These are phyloP conservation scores for Propithecus deckenii DNA, from an alignment of 2,797 vertebrate genomes.

Conservation along the genomic window DNA sequence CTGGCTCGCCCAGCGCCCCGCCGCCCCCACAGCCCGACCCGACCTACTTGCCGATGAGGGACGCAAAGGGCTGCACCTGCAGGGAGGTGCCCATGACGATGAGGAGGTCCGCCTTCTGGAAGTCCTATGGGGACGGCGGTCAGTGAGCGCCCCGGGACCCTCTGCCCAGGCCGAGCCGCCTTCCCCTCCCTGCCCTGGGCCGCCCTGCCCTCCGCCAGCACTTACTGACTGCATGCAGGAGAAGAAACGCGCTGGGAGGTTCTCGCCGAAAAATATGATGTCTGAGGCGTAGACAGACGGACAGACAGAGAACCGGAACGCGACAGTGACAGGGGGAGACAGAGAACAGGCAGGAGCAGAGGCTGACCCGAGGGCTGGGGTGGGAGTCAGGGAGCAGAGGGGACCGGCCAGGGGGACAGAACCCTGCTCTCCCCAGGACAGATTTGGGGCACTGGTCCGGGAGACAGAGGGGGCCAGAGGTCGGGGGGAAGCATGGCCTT, in stretches of 20 bases:
- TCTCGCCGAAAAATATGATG: slow-evolving; percentile 96
- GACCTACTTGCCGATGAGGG: slow-evolving; percentile 91
- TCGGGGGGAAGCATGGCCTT: not conserved
- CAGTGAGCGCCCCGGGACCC: not conserved
- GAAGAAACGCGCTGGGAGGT: slow-evolving; percentile 92
- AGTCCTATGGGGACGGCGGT: slow-evolving; percentile 86
- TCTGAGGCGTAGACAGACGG: slow-evolving; percentile 83
- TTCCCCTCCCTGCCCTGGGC: not conserved
- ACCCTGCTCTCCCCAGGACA: not conserved
- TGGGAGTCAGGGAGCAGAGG: accelerated
- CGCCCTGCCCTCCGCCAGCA: not conserved
- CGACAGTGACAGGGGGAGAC: not conserved
- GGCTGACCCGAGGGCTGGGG: not conserved
- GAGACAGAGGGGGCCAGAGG: not conserved
- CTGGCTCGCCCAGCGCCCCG: accelerated
- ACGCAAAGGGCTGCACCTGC: slow-evolving; percentile 94
- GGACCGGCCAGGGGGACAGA: not conserved
- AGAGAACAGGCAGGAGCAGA: not conserved
- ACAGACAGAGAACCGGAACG: not conserved
- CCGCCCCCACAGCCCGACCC: accelerated
- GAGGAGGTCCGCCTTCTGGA: slow-evolving; percentile 91
- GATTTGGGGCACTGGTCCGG: not conserved
- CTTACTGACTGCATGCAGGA: slow-evolving; percentile 91
- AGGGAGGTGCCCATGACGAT: slow-evolving; percentile 95
- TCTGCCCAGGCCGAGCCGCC: not conserved